These are phyloP conservation scores for Zootoca vivipara DNA, from an alignment of 2,113 vertebrate species.

Conservation along the genomic window DNA sequence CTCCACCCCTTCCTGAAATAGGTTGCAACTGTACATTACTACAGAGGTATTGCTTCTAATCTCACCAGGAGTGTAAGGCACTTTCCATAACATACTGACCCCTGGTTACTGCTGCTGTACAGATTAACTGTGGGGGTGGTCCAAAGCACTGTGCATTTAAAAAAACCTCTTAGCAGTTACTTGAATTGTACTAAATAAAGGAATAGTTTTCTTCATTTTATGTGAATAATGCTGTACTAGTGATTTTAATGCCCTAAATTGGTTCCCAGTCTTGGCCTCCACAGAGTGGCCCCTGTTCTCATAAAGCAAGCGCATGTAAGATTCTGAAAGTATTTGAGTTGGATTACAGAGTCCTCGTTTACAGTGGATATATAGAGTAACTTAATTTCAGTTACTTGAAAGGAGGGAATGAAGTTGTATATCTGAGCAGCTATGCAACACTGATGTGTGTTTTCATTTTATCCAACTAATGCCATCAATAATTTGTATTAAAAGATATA, in stretches of 20 bases:
- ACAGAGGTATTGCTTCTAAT: constrained; percentile 54
- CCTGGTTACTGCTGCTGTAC: constrained; percentile 40
- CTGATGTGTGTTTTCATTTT: constrained; percentile 52
- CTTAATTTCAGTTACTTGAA: constrained; percentile 9
- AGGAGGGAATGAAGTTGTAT: neutral
- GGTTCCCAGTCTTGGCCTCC: constrained; percentile 13
- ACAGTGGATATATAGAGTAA: constrained; percentile 33
- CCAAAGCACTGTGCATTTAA: constrained; percentile 36
- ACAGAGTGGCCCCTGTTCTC: constrained; percentile 29
- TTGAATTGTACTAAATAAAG: constrained; percentile 24
- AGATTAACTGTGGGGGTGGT: constrained; percentile 26
- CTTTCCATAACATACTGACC: constrained; percentile 16
- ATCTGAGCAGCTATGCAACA: constrained; percentile 37
- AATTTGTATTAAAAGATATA: constrained; percentile 70
- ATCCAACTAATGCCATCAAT: constrained; percentile 65
- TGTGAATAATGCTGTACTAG: constrained; percentile 27
- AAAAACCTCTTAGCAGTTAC: constrained; percentile 33
- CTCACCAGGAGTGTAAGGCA: constrained; percentile 29
- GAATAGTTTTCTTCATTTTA: constrained; percentile 28
- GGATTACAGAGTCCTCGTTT: constrained; percentile 32
- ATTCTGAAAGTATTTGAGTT: constrained; percentile 31
- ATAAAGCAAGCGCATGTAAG: neutral
- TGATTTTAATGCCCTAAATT: constrained; percentile 29
- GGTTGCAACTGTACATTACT: constrained; percentile 13
- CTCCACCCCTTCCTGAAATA: constrained; percentile 31